Percentiles rank a stretch among this genome's conserved stretches.
Conservation (phyloP, 2,888 invertebrate species). For the Acanthacorydalis orientalis region DNA sequence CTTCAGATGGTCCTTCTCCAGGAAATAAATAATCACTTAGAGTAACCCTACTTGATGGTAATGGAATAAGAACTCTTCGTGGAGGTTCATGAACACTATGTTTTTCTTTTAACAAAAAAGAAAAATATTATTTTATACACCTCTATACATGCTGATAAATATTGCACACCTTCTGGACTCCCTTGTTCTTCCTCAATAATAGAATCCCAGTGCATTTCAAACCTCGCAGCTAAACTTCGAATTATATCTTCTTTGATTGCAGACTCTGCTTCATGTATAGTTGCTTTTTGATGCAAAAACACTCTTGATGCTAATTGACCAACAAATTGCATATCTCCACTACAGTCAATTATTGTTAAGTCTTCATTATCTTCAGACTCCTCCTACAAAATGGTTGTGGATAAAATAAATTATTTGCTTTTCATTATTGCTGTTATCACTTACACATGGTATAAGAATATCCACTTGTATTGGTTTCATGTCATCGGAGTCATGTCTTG, state of each 20-base stretch:
- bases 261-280: constrained; percentile 49
- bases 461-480: constrained; percentile 42
- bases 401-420: constrained; percentile 7
- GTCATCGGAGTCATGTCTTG: constrained; percentile 26
- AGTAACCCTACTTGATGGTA: constrained; percentile 44
- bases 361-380: background rate
- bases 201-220: constrained; percentile 88
- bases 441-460: constrained; percentile 54
- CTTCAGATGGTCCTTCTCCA: constrained; percentile 73
- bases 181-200: constrained; percentile 66
- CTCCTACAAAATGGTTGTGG: background rate
- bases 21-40: constrained; percentile 85
- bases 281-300: constrained; percentile 63
- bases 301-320: constrained; percentile 59
- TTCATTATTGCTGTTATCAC: constrained; percentile 16
- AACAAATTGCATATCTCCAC: constrained; percentile 50
- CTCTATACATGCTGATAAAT: constrained; percentile 11
- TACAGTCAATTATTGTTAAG: constrained; percentile 32
- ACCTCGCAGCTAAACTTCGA: constrained; percentile 65
- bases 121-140: background rate
- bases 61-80: constrained; percentile 62
- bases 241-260: constrained; percentile 72
- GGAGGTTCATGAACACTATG: constrained; percentile 81
- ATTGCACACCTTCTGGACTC: constrained; percentile 42
- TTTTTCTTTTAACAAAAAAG: constrained; percentile 35